Evolutionary conservation across 2,797 vertebrate genomes (phyloP), one percentile per base, ranked within the genome.

Genomic region (Oreochromis mossambicus): DNA sequence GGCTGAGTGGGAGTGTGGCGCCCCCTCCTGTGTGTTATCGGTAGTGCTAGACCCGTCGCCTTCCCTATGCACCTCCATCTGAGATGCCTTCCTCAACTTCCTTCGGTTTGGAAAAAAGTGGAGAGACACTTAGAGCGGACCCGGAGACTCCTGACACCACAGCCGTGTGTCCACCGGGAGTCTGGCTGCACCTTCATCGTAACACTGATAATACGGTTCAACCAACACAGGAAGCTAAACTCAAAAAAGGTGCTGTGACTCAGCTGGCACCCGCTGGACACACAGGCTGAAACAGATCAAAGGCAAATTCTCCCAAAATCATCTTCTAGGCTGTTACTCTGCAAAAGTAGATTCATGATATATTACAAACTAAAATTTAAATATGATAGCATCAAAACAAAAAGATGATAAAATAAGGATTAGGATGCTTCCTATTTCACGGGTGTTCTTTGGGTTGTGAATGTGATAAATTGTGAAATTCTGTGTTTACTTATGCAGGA

Each of bases 51-150:
- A 99, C 95, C 98, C 98, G 94, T 99, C 98, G 92, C 98, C 98
- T 98, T 99, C 98, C 95, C 98, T 98, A 96, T 98, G 98, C 89
- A 97, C 97, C 97, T 99, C 98, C 97, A 98, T 97, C 96, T 99
- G 98, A 95, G 97, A 97, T 88, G 98, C 98, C 97, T 99, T 99
- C 97, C 98, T 98, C 96, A 99, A 97, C 97, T 98, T 99, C 98
- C 98, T 99, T 99, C 85, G 96, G 96, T 94, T 94, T 96, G 96
- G 93, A 97, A 94, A 98, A 93, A 97, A 96, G 91, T 92, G 91
- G 94, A 94, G 86, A 93, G 76, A 94, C 86, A 92, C 93, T 94
- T 94, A 91, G 83, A 94, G 83, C 6, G 43, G 50, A 81, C 9
- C 63, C 43, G 56, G 66, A 89, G 78, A 88, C 78, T 83, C 38